Conservation (phyloP, 2,888 invertebrate species). For the Apodemia hepburni region DNA sequence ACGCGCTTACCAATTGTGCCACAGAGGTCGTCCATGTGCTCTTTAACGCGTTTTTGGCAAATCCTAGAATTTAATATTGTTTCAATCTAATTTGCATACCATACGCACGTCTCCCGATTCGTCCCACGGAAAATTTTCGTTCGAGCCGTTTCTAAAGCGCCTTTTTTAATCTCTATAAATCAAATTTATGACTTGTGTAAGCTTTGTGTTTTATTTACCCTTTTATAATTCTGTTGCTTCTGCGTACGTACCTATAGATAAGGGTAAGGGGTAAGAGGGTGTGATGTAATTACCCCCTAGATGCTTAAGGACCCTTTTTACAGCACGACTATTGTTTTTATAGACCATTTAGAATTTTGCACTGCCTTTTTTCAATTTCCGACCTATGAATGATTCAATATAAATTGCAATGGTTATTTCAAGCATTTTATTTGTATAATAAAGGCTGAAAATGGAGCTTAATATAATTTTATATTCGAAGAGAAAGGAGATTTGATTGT, state of each 20-base stretch:
- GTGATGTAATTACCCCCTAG: conserved; percentile 27
- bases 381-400: conserved; percentile 7
- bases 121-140: conserved; percentile 78
- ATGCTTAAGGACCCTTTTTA: conserved; percentile 13
- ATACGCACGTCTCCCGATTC: conserved; percentile 72
- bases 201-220: conserved; percentile 80
- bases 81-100: conserved; percentile 36
- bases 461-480: too few relatives aligned
- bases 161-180: conserved; percentile 81
- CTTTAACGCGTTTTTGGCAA: too few relatives aligned
- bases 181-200: conserved; percentile 81
- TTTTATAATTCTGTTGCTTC: conserved; percentile 75
- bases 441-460: neutral
- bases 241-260: conserved; percentile 41
- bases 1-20: too few relatives aligned
- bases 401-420: neutral
- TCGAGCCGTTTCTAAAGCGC: conserved; percentile 78
- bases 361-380: conserved; percentile 14
- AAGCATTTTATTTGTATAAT: neutral
- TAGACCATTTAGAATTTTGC: conserved; percentile 7
- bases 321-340: conserved; percentile 14
- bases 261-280: conserved; percentile 30
- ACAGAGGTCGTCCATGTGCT: too few relatives aligned
- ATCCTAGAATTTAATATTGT: neutral
- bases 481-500: too few relatives aligned